Evolutionary conservation across 2,888 invertebrate genomes (phyloP).

Genomic region (Lasioglossum zephyrum): DNA sequence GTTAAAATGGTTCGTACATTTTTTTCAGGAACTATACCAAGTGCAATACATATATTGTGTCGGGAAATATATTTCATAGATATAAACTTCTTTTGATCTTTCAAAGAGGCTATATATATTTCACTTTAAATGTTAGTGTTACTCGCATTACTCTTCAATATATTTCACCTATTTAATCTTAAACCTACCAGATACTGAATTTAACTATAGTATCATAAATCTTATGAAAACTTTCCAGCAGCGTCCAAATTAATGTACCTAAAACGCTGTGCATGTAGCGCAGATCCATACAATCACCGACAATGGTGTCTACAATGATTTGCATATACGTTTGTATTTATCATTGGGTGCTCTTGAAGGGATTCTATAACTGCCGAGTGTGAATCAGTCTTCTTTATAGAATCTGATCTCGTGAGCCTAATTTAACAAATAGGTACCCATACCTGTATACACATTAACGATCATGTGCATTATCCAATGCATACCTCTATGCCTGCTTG

Average conservation of each 20-base stretch:
- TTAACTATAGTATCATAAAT: constrained; percentile 8
- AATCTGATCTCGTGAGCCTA: background rate
- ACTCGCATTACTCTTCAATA: constrained; percentile 41
- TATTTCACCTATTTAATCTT: constrained; percentile 21
- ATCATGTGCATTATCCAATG: constrained; percentile 8
- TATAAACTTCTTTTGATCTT: background rate
- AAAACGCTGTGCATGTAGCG: constrained; percentile 11
- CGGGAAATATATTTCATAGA: background rate
- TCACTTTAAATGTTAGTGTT: constrained; percentile 13
- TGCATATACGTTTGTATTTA: constrained; percentile 17
- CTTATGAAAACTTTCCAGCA: background rate
- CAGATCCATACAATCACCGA: constrained; percentile 24
- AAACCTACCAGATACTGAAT: constrained; percentile 14
- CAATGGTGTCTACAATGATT: constrained; percentile 10
- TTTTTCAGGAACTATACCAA: constrained; percentile 24
- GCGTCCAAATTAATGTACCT: constrained; percentile 14
- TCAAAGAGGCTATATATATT: constrained; percentile 6
- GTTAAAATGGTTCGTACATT: background rate
- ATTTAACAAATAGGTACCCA: constrained; percentile 2
- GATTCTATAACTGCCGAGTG: constrained; percentile 18
- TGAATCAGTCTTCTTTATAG: constrained; percentile 18
- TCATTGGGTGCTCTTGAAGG: constrained; percentile 20
- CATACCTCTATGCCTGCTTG: background rate
- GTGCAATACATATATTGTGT: background rate
- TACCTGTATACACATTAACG: background rate